Evolutionary conservation across 1,140 invertebrate genomes (phyloP).

Genomic region (Acromyrmex echinatior): DNA sequence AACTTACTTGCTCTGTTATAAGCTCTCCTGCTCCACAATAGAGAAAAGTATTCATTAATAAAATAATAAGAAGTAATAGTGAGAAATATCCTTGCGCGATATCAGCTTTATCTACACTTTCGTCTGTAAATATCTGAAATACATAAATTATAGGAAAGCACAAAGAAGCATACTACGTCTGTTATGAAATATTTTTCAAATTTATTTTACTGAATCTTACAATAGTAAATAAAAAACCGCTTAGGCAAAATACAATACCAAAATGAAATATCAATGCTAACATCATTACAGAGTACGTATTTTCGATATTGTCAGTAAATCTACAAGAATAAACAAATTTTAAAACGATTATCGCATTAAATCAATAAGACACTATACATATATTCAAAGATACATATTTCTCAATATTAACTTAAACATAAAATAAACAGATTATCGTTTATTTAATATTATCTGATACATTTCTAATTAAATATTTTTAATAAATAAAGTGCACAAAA

Average conservation of each 20-base stretch:
- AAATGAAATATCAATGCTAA: conserved; percentile 42
- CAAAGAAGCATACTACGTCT: neutral
- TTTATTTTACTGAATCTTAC: conserved; percentile 28
- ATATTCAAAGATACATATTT: neutral
- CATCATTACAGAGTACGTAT: conserved; percentile 30
- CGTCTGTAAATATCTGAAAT: neutral
- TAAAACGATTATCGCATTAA: neutral
- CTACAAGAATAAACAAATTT: neutral
- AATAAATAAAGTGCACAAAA: too few species aligned
- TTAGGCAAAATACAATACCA: conserved; percentile 22
- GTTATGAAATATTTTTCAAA: neutral
- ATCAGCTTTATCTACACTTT: neutral
- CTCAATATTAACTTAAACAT: neutral
- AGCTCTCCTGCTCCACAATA: conserved; percentile 21
- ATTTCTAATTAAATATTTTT: too few species aligned
- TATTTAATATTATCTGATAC: too few species aligned
- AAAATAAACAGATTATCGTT: too few species aligned
- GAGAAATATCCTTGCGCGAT: neutral
- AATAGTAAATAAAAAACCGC: neutral
- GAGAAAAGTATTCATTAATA: conserved; percentile 6
- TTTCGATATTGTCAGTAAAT: conserved; percentile 34
- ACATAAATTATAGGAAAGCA: neutral
- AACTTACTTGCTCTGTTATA: conserved; percentile 19
- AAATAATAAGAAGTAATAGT: neutral
- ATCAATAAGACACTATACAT: neutral